Conservation (phyloP, 2,113 vertebrate species). For the Neomonachus schauinslandi region DNA sequence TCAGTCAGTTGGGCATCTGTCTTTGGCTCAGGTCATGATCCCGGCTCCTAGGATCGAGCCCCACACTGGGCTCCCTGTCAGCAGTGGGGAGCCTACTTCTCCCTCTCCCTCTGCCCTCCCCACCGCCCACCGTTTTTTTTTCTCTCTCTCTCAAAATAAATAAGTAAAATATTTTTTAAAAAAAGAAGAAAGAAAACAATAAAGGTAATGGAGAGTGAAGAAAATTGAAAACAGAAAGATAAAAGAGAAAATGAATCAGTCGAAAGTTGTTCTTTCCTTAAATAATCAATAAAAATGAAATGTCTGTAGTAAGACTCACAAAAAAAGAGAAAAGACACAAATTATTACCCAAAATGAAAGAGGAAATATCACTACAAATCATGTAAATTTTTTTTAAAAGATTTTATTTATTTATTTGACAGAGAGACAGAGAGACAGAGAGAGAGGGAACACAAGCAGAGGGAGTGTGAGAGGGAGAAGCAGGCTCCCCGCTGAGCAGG, state of each 20-base stretch:
- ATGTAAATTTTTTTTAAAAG: background rate
- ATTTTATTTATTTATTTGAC: too few relatives aligned
- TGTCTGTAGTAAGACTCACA: background rate
- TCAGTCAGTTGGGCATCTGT: background rate
- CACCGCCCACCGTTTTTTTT: rapidly evolving
- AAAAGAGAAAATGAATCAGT: background rate
- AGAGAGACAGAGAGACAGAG: too few relatives aligned
- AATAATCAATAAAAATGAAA: background rate
- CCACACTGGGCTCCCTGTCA: background rate
- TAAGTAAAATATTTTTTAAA: background rate
- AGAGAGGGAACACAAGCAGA: too few relatives aligned
- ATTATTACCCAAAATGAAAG: conserved; percentile 7
- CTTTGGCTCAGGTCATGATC: background rate
- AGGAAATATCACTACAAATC: background rate
- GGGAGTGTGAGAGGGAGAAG: too few relatives aligned
- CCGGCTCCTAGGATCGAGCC: background rate
- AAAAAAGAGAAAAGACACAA: background rate
- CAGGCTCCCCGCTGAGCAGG: too few relatives aligned
- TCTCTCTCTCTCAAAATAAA: background rate
- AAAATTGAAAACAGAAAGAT: background rate
- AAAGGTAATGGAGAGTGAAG: background rate
- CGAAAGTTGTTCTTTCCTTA: background rate
- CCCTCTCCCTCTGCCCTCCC: background rate
- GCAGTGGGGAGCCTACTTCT: background rate
- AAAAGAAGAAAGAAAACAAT: background rate